Percentiles rank a stretch among this genome's conserved stretches.
Conservation (phyloP, 2,113 vertebrate genomes). For the Bubalus kerabau region DNA sequence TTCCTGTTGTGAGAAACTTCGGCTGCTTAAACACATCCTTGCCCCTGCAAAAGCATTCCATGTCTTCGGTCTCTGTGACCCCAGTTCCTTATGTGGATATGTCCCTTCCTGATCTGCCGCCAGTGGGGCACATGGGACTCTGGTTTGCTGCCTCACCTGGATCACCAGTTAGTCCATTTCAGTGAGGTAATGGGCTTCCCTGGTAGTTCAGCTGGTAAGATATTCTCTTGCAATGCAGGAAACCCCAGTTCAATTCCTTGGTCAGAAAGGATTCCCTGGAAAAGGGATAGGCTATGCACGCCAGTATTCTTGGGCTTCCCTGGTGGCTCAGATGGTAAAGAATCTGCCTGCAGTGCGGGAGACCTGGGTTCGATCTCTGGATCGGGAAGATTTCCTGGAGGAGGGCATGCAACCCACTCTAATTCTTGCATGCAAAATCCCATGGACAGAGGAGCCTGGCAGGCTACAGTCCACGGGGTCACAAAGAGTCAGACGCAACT, state of each 20-base stretch:
- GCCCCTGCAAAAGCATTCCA: neutral
- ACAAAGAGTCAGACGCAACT: neutral
- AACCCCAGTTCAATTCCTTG: neutral
- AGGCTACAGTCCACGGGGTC: neutral
- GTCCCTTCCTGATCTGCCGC: accelerated
- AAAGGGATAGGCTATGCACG: neutral
- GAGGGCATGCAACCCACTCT: neutral
- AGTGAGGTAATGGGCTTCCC: neutral
- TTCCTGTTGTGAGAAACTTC: conserved; percentile 42
- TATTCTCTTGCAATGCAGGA: neutral
- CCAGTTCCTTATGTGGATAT: accelerated
- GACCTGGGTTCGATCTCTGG: neutral
- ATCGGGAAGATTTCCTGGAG: neutral
- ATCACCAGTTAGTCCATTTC: neutral
- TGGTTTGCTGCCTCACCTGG: accelerated
- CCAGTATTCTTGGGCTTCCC: neutral
- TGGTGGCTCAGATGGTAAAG: neutral
- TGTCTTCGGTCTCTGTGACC: neutral
- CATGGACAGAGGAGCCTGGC: neutral
- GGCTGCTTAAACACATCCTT: neutral
- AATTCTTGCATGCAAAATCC: neutral
- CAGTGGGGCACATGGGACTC: neutral
- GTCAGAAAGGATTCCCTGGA: neutral
- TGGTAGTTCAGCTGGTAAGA: neutral
- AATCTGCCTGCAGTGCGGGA: neutral